Evolutionary conservation across 2,797 vertebrate species (phyloP), one percentile per base, ranked within the genome.

Genomic region (Lutjanus argentimaculatus): DNA sequence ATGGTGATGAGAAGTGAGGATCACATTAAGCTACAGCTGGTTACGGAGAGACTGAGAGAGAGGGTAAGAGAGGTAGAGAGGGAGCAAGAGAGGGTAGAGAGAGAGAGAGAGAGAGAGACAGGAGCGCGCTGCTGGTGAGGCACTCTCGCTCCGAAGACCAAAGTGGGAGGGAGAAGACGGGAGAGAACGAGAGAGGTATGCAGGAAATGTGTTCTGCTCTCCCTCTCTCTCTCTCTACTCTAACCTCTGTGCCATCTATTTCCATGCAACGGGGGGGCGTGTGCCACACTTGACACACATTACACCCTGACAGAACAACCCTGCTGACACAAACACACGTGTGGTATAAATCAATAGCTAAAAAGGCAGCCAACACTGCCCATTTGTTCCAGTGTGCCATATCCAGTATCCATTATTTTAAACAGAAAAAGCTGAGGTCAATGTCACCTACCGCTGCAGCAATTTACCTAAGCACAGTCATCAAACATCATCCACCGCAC

Each of bases 211-310:
- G 75, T 83, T 56, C 61, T 59, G 46, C 79, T 78, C 85, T 55
- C 89, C 71, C 83, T 57, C 77, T 66, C 77, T 61, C 62, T 72
- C 69, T 55, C 82, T 80, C 77, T 72, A 62, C 61, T 83, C 48
- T 75, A 81, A 73, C 84, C 85, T 57, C 80, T 43, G 67, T 79
- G 82, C 91, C 86, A 87, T 91, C 77, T 93, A 89, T 92, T 93
- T 92, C 85, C 91, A 92, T 85, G 76, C 72, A 64, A 67, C 11
- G n/a, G 70, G n/a, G 70, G 57, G 22, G 65, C 9, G 45, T 75
- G 81, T 68, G 79, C 59, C 64, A 74, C 66, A 83, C 79, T 62
- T 36, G 68, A 77, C 72, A 84, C 84, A 79, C 68, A 45, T 76
- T 58, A 67, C 49, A 67, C 69, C 17, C 7, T 56, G 15, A 75